Percentiles rank a stretch among this genome's conserved stretches.
phyloP scores from a whole-genome alignment of 2,113 vertebrate species.

The Chiloscyllium plagiosum region DNA sequence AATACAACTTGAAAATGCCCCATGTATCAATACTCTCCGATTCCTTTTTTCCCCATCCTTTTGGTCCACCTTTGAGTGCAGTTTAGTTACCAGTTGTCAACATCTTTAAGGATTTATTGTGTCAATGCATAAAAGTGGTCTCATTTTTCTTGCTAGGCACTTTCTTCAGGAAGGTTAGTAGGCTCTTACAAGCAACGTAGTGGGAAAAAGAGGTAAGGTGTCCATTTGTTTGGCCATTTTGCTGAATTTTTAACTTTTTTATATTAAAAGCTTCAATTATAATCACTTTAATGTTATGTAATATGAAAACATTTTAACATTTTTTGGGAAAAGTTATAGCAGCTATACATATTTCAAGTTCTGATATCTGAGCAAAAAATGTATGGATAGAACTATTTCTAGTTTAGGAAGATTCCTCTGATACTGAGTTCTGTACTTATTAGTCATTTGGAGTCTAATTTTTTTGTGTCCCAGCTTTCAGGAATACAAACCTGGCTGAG shows the following conservation, averaged over 20 bases:
- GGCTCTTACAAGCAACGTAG: slow-evolving; percentile 51
- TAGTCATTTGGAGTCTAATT: not conserved
- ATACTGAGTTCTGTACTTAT: too few relatives aligned
- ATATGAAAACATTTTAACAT: not conserved
- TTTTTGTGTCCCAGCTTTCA: not conserved
- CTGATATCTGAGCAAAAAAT: not conserved
- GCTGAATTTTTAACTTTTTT: not conserved
- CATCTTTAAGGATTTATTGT: not conserved
- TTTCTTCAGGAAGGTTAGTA: slow-evolving; percentile 57
- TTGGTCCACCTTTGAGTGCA: not conserved
- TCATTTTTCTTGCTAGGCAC: slow-evolving; percentile 46
- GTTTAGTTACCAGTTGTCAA: not conserved
- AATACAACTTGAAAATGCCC: too few relatives aligned
- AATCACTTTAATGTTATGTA: not conserved
- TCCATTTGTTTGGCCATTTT: not conserved
- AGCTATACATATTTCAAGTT: not conserved
- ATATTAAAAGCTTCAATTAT: not conserved
- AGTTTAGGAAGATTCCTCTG: not conserved
- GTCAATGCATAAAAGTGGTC: not conserved
- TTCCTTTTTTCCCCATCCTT: not conserved
- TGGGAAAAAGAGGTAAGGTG: slow-evolving; percentile 60
- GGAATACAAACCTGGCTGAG: not conserved
- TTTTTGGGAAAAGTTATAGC: not conserved
- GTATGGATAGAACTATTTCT: not conserved
- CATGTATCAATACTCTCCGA: too few relatives aligned